Evolutionary conservation across 2,797 vertebrate species (phyloP).

Genomic region (Sebastes taczanowskii): DNA sequence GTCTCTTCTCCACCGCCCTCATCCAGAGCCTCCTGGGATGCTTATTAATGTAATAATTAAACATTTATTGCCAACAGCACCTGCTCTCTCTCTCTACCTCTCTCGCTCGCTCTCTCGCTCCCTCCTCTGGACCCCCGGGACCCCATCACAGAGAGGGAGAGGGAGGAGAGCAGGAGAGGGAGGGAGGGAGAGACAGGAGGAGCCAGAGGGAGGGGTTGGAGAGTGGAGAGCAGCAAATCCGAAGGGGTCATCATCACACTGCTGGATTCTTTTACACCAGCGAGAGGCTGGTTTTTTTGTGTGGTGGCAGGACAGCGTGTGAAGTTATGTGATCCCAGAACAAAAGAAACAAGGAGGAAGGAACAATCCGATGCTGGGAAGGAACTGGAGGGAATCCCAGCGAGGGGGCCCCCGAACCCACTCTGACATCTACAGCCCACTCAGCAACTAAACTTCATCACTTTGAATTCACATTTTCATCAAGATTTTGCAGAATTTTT

Average conservation of each 20-base stretch:
- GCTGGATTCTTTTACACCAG: slow-evolving; percentile 83
- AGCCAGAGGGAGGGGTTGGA: slow-evolving; percentile 76
- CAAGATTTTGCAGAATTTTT: not conserved
- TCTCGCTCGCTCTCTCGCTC: slow-evolving; percentile 75
- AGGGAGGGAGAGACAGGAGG: slow-evolving; percentile 71
- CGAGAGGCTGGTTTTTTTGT: slow-evolving; percentile 71
- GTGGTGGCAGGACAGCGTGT: slow-evolving; percentile 75
- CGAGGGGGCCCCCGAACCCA: slow-evolving; percentile 33
- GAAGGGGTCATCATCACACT: slow-evolving; percentile 84
- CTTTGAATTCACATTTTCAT: slow-evolving; percentile 31
- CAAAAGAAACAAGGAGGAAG: slow-evolving; percentile 77
- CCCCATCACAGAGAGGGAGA: slow-evolving; percentile 68
- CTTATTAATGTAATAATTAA: slow-evolving; percentile 96
- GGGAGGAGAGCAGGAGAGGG: slow-evolving; percentile 31
- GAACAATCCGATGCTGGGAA: slow-evolving; percentile 71
- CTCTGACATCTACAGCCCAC: slow-evolving; percentile 25
- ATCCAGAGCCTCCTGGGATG: slow-evolving; percentile 80
- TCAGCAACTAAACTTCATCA: slow-evolving; percentile 25
- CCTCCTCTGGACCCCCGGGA: slow-evolving; percentile 76
- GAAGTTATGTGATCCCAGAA: slow-evolving; percentile 87
- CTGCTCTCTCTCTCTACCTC: slow-evolving; percentile 80
- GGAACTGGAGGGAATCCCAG: slow-evolving; percentile 57
- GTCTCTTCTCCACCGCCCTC: slow-evolving; percentile 52
- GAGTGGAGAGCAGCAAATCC: slow-evolving; percentile 80
- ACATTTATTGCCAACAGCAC: slow-evolving; percentile 91